A percentile compares a stretch with the other conserved stretches of the same genome.
These are phyloP conservation scores for Malacoctenus gilli DNA, from an alignment of 2,797 vertebrate genomes.

Conservation along the genomic window DNA sequence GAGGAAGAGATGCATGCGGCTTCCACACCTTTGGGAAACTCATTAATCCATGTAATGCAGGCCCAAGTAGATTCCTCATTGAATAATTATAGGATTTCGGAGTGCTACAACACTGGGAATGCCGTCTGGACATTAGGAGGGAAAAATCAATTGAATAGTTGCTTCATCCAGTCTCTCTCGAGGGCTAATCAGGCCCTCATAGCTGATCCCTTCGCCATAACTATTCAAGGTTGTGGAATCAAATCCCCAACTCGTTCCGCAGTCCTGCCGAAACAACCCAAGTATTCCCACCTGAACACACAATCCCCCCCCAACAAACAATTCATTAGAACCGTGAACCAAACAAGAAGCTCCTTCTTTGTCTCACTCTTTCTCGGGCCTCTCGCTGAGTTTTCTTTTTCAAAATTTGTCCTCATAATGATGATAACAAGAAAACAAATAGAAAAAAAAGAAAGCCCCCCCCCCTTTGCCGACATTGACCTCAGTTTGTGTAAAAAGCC, in stretches of 20 bases:
- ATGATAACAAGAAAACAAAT: neutral
- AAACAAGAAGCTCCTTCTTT: slow-evolving; percentile 10
- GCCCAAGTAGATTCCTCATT: slow-evolving; percentile 36
- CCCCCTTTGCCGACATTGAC: slow-evolving; percentile 24
- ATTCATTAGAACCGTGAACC: slow-evolving; percentile 21
- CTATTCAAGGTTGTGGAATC: slow-evolving; percentile 63
- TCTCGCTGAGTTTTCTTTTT: too few relatives aligned
- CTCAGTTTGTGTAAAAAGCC: slow-evolving; percentile 5
- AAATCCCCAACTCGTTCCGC: slow-evolving; percentile 44
- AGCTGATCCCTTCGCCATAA: slow-evolving; percentile 46
- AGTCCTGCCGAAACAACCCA: slow-evolving; percentile 40
- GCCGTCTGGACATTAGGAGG: slow-evolving; percentile 32
- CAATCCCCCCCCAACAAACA: slow-evolving; percentile 19
- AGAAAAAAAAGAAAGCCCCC: slow-evolving; percentile 16
- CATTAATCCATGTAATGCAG: slow-evolving; percentile 63
- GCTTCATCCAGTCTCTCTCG: slow-evolving; percentile 61
- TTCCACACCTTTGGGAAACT: slow-evolving; percentile 66
- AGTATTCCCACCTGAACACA: slow-evolving; percentile 44
- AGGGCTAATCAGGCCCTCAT: slow-evolving; percentile 68
- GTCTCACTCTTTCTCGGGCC: slow-evolving; percentile 3
- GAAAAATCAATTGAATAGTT: slow-evolving; percentile 68
- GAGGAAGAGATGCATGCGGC: slow-evolving; percentile 49
- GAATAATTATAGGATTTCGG: slow-evolving; percentile 68
- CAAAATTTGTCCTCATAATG: neutral
- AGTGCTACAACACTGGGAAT: slow-evolving; percentile 65